phyloP scores from a whole-genome alignment of 2,888 invertebrate species.

The Eumerus sabulonum region DNA sequence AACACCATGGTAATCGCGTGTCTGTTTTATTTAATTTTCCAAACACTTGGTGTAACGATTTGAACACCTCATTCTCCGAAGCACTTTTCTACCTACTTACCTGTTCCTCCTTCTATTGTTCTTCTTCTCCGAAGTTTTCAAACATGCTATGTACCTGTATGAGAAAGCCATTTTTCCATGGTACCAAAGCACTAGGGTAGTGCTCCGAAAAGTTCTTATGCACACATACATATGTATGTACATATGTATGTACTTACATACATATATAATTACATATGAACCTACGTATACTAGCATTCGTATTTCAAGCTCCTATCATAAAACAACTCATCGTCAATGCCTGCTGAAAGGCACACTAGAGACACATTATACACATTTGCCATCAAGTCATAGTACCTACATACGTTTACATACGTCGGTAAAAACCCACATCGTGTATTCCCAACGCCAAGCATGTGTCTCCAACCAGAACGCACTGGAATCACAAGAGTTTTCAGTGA shows the following conservation, averaged over 20 bases:
- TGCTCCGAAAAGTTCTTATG: conserved; percentile 36
- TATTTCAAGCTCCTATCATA: conserved; percentile 38
- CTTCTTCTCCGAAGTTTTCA: not conserved
- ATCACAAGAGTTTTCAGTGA: conserved; percentile 44
- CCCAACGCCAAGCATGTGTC: conserved; percentile 18
- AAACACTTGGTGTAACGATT: conserved; percentile 62
- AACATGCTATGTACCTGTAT: conserved; percentile 18
- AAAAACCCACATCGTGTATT: conserved; percentile 48
- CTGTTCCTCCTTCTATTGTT: conserved; percentile 5
- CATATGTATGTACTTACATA: conserved; percentile 48
- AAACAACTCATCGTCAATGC: conserved; percentile 60
- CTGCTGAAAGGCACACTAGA: conserved; percentile 68
- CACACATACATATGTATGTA: not conserved
- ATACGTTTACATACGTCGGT: conserved; percentile 29
- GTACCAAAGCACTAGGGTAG: conserved; percentile 5
- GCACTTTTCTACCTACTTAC: not conserved
- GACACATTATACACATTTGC: conserved; percentile 62
- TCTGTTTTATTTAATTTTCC: conserved; percentile 55
- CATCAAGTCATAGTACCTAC: conserved; percentile 60
- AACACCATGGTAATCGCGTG: conserved; percentile 65
- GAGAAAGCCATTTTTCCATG: conserved; percentile 51
- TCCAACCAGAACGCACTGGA: conserved; percentile 30
- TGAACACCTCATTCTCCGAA: conserved; percentile 38
- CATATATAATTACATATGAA: conserved; percentile 34
- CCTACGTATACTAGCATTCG: conserved; percentile 30